Conservation (phyloP, 2,113 vertebrate genomes). For the Rhagologus leucostigma region DNA sequence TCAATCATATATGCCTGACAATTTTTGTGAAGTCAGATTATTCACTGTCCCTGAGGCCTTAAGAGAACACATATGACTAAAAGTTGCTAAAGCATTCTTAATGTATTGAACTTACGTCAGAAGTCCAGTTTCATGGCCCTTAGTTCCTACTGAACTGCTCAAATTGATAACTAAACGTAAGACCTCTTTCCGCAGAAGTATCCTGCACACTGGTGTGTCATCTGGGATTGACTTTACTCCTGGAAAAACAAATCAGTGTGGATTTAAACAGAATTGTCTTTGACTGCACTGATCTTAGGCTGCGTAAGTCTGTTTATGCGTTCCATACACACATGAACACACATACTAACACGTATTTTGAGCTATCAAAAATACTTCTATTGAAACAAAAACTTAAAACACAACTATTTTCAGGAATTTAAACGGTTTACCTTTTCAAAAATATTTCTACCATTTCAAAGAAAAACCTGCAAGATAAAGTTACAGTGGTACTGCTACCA, state of each 20-base stretch:
- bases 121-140: conserved; percentile 95
- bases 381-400: not conserved
- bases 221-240: conserved; percentile 91
- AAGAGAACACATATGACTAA: not conserved
- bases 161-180: conserved; percentile 94
- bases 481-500: not conserved
- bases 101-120: conserved; percentile 84
- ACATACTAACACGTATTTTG: not conserved
- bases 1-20: not conserved
- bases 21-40: not conserved
- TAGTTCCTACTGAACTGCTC: conserved; percentile 97
- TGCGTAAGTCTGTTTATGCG: rapidly evolving
- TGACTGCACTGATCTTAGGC: not conserved
- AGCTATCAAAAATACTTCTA: not conserved
- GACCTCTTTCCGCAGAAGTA: conserved; percentile 94
- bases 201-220: conserved; percentile 91
- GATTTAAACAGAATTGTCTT: not conserved
- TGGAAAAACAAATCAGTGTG: conserved; percentile 51
- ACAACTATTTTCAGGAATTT: not conserved
- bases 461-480: not conserved
- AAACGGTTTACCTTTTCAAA: not conserved
- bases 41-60: not conserved
- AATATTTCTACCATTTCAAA: not conserved
- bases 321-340: not conserved
- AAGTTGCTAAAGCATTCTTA: not conserved